Conservation (phyloP, 2,888 invertebrate species). For the Cephus spinipes region DNA sequence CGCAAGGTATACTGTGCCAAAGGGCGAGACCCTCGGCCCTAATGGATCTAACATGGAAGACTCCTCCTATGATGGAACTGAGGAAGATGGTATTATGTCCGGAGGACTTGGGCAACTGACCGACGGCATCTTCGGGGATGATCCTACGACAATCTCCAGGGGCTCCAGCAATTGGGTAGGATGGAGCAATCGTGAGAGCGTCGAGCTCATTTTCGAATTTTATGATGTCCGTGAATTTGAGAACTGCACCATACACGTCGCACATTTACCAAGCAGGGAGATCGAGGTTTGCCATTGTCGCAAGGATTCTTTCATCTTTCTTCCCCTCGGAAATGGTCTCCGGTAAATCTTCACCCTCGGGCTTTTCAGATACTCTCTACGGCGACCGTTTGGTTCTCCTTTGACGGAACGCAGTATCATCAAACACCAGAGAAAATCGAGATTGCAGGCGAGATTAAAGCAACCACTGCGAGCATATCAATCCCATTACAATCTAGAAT, state of each 20-base stretch:
- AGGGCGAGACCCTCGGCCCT: slow-evolving; percentile 74
- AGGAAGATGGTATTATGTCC: slow-evolving; percentile 69
- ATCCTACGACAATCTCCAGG: slow-evolving; percentile 60
- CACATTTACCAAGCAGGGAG: slow-evolving; percentile 80
- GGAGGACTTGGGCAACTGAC: slow-evolving; percentile 87
- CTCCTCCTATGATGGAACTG: slow-evolving; percentile 81
- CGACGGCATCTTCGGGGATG: slow-evolving; percentile 79
- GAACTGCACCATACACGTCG: slow-evolving; percentile 57
- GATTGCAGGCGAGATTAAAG: slow-evolving; percentile 69
- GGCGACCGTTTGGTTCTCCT: slow-evolving; percentile 82
- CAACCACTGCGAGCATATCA: slow-evolving; percentile 73
- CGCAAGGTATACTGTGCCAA: slow-evolving; percentile 76
- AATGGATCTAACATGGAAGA: slow-evolving; percentile 78
- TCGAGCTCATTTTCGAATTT: slow-evolving; percentile 87
- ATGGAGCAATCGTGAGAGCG: slow-evolving; percentile 80
- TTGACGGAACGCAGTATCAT: slow-evolving; percentile 82
- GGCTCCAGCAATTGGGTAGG: slow-evolving; percentile 79
- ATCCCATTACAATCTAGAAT: slow-evolving; percentile 81
- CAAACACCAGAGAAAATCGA: slow-evolving; percentile 75
- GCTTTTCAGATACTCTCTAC: slow-evolving; percentile 77
- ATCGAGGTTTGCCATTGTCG: slow-evolving; percentile 73
- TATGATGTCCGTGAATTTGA: slow-evolving; percentile 79
- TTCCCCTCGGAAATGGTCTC: neutral
- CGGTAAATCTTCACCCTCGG: neutral
- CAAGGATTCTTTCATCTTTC: neutral